phyloP scores from a whole-genome alignment of 2,888 invertebrate species.

The Tromatobia lineatoria region DNA sequence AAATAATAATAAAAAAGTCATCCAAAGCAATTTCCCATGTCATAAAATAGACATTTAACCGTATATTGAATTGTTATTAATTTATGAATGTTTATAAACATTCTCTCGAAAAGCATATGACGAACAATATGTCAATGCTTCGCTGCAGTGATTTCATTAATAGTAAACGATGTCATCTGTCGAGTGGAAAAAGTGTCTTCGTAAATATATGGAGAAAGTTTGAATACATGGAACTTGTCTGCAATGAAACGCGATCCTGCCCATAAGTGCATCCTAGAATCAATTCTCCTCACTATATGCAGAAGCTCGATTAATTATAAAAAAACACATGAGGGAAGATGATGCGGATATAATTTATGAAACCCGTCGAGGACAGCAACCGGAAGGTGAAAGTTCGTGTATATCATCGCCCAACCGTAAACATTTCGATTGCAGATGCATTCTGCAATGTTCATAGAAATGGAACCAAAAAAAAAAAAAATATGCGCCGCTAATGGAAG shows the following conservation, averaged over 20 bases:
- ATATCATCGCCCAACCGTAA: conserved; percentile 50
- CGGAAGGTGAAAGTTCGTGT: conserved; percentile 79
- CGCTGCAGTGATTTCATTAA: not conserved
- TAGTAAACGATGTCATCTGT: not conserved
- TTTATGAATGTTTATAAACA: not conserved
- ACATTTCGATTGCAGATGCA: conserved; percentile 39
- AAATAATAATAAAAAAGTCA: too few relatives aligned
- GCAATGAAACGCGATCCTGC: conserved; percentile 25
- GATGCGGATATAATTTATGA: conserved; percentile 45
- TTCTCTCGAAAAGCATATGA: not conserved
- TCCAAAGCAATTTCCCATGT: too few relatives aligned
- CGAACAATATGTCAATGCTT: not conserved
- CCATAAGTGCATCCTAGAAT: conserved; percentile 53
- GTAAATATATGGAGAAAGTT: conserved; percentile 49
- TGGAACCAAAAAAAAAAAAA: not conserved
- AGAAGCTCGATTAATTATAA: not conserved
- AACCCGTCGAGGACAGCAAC: conserved; percentile 45
- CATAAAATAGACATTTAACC: too few relatives aligned
- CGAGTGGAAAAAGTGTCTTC: not conserved
- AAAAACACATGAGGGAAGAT: not conserved
- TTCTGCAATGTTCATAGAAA: not conserved
- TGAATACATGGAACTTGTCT: conserved; percentile 47
- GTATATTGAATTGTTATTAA: not conserved
- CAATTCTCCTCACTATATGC: conserved; percentile 27
- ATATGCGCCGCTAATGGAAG: too few relatives aligned